Conservation (phyloP, 2,797 vertebrate species). For the Trachops cirrhosus region DNA sequence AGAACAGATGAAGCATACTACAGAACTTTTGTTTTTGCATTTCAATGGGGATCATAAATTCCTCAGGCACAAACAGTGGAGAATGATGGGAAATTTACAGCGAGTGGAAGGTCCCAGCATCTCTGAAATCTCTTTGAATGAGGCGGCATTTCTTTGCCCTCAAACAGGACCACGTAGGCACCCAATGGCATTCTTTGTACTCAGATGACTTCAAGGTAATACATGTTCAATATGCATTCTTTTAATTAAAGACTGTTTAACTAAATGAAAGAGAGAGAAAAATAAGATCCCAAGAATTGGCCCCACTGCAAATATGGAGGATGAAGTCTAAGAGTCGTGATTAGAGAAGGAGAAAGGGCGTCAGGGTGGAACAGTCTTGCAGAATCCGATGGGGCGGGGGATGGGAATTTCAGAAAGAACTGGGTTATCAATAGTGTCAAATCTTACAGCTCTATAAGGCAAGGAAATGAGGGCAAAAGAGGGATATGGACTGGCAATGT, state of each 20-base stretch:
- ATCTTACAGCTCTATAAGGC: neutral
- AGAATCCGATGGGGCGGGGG: neutral
- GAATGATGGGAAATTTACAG: neutral
- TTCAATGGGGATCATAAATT: conserved; percentile 50
- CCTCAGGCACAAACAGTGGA: conserved; percentile 29
- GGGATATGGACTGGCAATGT: neutral
- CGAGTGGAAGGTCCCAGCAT: neutral
- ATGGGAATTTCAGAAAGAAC: neutral
- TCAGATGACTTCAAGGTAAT: neutral
- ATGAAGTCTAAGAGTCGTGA: neutral
- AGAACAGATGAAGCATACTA: neutral
- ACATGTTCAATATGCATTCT: neutral
- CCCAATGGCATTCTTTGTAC: neutral
- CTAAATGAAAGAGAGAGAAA: neutral
- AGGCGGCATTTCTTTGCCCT: neutral
- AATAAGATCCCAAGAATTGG: neutral
- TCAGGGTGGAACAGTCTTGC: neutral
- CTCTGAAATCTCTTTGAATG: conserved; percentile 25
- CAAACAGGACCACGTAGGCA: neutral
- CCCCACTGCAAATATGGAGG: neutral
- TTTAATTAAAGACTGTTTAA: neutral
- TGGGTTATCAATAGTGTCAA: neutral
- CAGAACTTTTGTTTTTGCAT: conserved; percentile 4
- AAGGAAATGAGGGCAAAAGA: neutral
- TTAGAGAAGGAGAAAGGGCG: neutral